Evolutionary conservation across 1,140 invertebrate species (phyloP).

Genomic region (Trichonephila clavipes): DNA sequence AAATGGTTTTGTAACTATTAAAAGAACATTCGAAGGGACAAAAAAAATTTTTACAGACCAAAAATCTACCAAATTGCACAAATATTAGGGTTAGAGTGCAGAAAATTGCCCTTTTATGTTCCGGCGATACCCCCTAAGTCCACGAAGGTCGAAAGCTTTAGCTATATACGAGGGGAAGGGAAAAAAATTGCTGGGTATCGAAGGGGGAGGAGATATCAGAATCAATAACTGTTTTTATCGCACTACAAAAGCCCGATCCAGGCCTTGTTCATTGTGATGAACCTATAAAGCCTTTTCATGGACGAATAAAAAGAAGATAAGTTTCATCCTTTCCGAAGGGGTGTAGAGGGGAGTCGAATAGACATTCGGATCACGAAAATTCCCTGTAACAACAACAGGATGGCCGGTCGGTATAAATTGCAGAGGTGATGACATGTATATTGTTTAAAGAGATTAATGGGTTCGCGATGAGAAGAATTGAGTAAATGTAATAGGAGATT

Average conservation of each 20-base stretch:
- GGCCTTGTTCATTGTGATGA: conserved; percentile 57
- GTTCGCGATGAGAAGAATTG: neutral
- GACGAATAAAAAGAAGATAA: conserved; percentile 32
- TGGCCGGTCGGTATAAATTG: neutral
- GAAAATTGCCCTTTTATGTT: conserved; percentile 71
- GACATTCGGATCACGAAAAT: neutral
- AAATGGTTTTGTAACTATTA: too few relatives aligned
- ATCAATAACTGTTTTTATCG: conserved; percentile 67
- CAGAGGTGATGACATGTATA: neutral
- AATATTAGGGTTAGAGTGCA: conserved; percentile 39
- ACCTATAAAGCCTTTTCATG: conserved; percentile 30
- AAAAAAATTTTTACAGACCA: neutral
- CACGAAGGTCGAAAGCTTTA: conserved; percentile 13
- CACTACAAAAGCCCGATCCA: conserved; percentile 52
- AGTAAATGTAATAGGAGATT: neutral
- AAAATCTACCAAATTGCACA: neutral
- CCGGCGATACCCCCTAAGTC: conserved; percentile 28
- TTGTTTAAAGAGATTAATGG: conserved; percentile 25
- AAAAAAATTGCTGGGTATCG: neutral
- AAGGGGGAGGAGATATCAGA: neutral
- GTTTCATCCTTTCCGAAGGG: neutral
- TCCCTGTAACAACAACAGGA: neutral
- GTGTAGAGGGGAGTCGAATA: neutral
- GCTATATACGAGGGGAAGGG: neutral
- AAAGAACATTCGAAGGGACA: too few relatives aligned